Base-by-base conservation (phyloP, 2,888 invertebrate genomes). In the Cheilosia grossa region DNA sequence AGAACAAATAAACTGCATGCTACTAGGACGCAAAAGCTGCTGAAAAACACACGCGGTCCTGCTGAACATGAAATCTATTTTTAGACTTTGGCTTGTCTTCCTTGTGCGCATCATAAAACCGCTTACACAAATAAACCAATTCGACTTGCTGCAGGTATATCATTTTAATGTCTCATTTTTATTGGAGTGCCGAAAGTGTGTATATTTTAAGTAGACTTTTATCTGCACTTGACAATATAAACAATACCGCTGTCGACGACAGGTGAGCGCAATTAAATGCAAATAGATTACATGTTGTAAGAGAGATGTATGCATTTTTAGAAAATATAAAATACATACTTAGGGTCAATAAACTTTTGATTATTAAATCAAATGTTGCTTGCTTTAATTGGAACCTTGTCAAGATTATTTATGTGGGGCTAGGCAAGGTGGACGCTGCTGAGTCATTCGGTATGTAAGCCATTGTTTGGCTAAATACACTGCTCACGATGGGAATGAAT, bases 1-100 rank as follows among this genome's bases (percentile, higher is more conserved):
- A 44, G 82, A 72, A 66, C 44, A 72, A 74, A 67, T 56, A 73
- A 59, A 67, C 54, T 80, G 49, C 56, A 58, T 61, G 51, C 13
- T 9, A 53, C 13, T 61, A 17, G 59, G 17, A 59, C 17, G 17
- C 27, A 64, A 30, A 9, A 10, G 13, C 13, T 40, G 37, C 24
- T 15, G 19, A 24, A 27, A 37, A 33, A 54, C 30, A 47, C 21
- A 37, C n/a, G n/a, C 19, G 30, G 30, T 13, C 37, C 27, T 13
- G 30, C 13, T 56, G 21, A 44, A 54, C n/a, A 42, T 33, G 59
- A 49, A 44, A 42, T 49, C 70, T 70, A 78, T 70, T 78, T 78
- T 63, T 4, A 56, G 63, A 58, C 13, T 37, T 27, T 51, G 66
- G 58, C 37, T 66, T 59, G 54, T 44, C 73, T 73, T 53, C 44